Percentiles rank a stretch among this genome's conserved stretches.
Evolutionary conservation across 2,888 invertebrate genomes (phyloP).

Genomic region (Dasypogon diadema): DNA sequence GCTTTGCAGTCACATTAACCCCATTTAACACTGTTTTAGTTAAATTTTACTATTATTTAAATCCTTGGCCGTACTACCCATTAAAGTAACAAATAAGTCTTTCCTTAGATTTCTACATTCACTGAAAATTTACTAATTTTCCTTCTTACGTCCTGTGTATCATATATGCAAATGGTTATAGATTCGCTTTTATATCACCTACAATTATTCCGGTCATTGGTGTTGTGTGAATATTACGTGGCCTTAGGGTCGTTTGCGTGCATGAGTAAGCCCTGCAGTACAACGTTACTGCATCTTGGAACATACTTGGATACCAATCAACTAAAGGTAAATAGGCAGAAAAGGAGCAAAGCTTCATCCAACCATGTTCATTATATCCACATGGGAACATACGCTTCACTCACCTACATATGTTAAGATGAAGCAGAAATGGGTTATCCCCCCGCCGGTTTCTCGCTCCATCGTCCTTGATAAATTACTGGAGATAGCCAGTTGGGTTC

Average conservation of each 20-base stretch:
- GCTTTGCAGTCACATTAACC: too few relatives aligned
- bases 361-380: background rate
- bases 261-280: background rate
- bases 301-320: slow-evolving; percentile 13
- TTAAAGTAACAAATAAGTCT: background rate
- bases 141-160: background rate
- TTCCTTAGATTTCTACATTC: background rate
- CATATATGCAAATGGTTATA: background rate
- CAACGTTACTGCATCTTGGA: slow-evolving; percentile 15
- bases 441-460: slow-evolving; percentile 1
- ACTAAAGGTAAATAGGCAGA: slow-evolving; percentile 17
- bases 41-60: too few relatives aligned
- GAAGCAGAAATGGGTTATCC: background rate
- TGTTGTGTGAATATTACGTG: background rate
- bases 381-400: background rate
- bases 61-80: too few relatives aligned
- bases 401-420: background rate
- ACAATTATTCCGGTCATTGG: background rate
- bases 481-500: slow-evolving; percentile 35
- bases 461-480: slow-evolving; percentile 9
- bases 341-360: slow-evolving; percentile 1
- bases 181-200: background rate
- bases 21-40: too few relatives aligned
- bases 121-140: background rate
- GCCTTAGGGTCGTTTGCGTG: background rate